phyloP scores from a whole-genome alignment of 2,888 invertebrate species.

The Hirtodrosophila histrioides region DNA sequence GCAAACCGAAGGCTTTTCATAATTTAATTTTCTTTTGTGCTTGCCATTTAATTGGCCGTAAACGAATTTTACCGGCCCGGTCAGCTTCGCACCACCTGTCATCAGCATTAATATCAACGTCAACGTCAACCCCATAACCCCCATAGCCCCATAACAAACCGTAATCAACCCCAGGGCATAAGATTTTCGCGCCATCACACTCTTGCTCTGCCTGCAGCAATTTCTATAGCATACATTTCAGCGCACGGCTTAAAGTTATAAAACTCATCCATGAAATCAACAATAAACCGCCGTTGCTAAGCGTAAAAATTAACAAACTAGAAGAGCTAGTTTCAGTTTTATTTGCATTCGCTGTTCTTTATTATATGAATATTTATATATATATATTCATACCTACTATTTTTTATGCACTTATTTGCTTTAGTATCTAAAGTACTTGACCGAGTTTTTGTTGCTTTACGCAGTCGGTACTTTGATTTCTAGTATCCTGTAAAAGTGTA shows the following conservation, averaged over 20 bases:
- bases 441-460: slow-evolving; percentile 37
- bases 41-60: slow-evolving; percentile 58
- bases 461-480: slow-evolving; percentile 42
- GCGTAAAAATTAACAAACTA: slow-evolving; percentile 50
- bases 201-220: not conserved
- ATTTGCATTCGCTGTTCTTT: slow-evolving; percentile 15
- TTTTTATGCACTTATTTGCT: slow-evolving; percentile 10
- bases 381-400: not conserved
- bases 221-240: slow-evolving; percentile 56
- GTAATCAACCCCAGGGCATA: slow-evolving; percentile 3
- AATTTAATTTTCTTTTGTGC: slow-evolving; percentile 22
- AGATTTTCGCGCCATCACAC: slow-evolving; percentile 9
- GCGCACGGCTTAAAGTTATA: slow-evolving; percentile 34
- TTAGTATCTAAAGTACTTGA: slow-evolving; percentile 43
- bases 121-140: not conserved
- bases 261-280: slow-evolving; percentile 29
- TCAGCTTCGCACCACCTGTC: slow-evolving; percentile 45
- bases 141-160: not conserved
- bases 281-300: slow-evolving; percentile 17
- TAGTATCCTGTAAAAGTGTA: slow-evolving; percentile 9
- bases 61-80: slow-evolving; percentile 51
- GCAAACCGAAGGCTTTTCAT: slow-evolving; percentile 14
- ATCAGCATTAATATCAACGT: slow-evolving; percentile 32
- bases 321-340: slow-evolving; percentile 31
- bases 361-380: slow-evolving; percentile 2